Evolutionary conservation across 2,888 invertebrate species (phyloP).

Genomic region (Caenorhabditis virilis): DNA sequence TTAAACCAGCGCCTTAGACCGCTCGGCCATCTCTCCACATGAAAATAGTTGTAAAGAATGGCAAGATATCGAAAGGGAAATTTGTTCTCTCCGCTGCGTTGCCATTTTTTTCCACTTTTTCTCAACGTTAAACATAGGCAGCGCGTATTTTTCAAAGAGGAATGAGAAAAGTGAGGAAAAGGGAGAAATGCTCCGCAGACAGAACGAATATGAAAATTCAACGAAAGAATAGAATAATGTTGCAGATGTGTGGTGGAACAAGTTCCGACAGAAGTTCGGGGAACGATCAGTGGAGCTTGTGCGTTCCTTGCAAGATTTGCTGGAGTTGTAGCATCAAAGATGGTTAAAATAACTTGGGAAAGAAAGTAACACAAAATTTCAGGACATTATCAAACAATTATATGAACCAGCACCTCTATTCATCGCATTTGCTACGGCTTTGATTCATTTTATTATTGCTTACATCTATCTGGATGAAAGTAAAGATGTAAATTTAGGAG

Average conservation of each 20-base stretch:
- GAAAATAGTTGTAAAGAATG: too few species aligned
- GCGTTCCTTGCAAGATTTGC: conserved; percentile 28
- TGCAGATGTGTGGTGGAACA: conserved; percentile 36
- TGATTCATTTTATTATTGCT: conserved; percentile 34
- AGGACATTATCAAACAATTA: conserved; percentile 22
- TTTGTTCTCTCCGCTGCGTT: too few species aligned
- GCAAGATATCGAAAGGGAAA: too few species aligned
- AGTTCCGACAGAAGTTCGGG: conserved; percentile 37
- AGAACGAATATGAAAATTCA: neutral
- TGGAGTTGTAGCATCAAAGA: conserved; percentile 28
- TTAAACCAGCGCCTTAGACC: conserved; percentile 85
- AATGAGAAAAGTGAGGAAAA: neutral
- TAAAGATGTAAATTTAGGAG: conserved; percentile 27
- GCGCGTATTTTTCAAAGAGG: neutral
- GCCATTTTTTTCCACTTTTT: too few species aligned
- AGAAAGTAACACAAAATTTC: too few species aligned
- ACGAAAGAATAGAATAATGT: neutral
- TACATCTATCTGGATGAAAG: conserved; percentile 28
- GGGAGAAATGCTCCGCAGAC: neutral
- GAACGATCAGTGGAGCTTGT: conserved; percentile 33
- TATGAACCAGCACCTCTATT: conserved; percentile 31
- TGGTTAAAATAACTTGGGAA: conserved; percentile 12
- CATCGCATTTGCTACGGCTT: conserved; percentile 16
- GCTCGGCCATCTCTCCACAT: conserved; percentile 42
- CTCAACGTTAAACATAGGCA: neutral